A percentile compares a stretch with the other conserved stretches of the same genome.
Evolutionary conservation across 2,888 invertebrate species (phyloP).

Genomic region (Pasiphila rectangulata): DNA sequence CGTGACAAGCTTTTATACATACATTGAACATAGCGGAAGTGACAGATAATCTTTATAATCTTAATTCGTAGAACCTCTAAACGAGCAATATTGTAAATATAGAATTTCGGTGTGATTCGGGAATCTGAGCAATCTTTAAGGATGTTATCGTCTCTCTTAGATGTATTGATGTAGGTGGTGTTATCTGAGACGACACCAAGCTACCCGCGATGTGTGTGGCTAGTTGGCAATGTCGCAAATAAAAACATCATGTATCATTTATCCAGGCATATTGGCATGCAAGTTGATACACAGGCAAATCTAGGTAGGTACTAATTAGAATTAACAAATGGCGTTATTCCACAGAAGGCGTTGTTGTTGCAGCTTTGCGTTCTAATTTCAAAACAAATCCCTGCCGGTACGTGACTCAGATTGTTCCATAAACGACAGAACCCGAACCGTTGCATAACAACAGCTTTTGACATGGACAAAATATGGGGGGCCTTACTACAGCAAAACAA

Average conservation of each 20-base stretch:
- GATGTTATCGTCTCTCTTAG: too few relatives aligned
- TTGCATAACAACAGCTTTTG: conserved; percentile 46
- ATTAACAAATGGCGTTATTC: conserved; percentile 71
- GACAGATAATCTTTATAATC: too few relatives aligned
- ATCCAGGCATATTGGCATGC: conserved; percentile 20
- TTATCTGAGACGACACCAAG: not conserved
- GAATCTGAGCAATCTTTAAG: too few relatives aligned
- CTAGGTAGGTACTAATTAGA: conserved; percentile 61
- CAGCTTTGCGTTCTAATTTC: conserved; percentile 72
- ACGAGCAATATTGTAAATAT: too few relatives aligned
- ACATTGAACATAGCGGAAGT: conserved; percentile 1
- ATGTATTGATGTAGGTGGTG: not conserved
- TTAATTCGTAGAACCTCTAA: too few relatives aligned
- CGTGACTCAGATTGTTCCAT: conserved; percentile 76
- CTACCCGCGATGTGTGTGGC: not conserved
- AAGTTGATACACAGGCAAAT: conserved; percentile 34
- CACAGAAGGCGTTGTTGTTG: conserved; percentile 69
- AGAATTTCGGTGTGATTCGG: too few relatives aligned
- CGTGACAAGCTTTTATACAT: conserved; percentile 9
- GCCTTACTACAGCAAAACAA: not conserved
- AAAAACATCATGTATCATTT: conserved; percentile 9
- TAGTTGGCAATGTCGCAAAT: not conserved
- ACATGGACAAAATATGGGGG: conserved; percentile 10
- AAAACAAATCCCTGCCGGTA: conserved; percentile 77
- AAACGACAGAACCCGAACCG: conserved; percentile 64